Conservation (phyloP, 2,888 invertebrate species). For the Deroplatys truncata region DNA sequence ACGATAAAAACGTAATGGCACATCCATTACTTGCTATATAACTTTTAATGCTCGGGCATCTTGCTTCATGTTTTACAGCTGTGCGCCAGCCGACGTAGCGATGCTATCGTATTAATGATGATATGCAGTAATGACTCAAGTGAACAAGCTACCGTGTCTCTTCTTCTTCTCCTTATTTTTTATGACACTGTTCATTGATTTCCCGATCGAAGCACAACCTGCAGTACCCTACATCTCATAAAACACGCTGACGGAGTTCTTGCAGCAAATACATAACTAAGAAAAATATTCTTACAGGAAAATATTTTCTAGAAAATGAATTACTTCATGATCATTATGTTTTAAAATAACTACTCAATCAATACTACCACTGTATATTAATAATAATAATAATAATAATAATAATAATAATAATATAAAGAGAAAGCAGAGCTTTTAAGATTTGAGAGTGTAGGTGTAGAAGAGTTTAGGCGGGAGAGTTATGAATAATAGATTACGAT, state of each 20-base stretch:
- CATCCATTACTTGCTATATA: constrained; percentile 29
- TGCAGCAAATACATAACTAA: neutral
- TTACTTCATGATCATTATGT: no score
- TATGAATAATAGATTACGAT: no score
- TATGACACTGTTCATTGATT: neutral
- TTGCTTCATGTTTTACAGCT: constrained; percentile 12
- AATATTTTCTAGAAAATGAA: no score
- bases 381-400: no score
- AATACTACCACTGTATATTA: no score
- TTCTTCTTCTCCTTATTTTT: neutral
- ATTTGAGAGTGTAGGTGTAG: no score
- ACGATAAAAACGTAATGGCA: constrained; percentile 34
- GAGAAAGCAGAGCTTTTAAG: no score
- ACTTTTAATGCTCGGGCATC: constrained; percentile 8
- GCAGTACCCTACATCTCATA: neutral
- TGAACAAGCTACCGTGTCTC: constrained; percentile 12
- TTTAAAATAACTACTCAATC: no score
- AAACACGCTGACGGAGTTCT: neutral
- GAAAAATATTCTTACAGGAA: no score
- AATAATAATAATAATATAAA: no score
- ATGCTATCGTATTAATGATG: constrained; percentile 11
- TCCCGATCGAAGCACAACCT: neutral
- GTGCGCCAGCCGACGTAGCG: constrained; percentile 5
- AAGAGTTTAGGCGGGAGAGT: no score
- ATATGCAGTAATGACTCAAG: constrained; percentile 7